Base-by-base conservation (phyloP, 2,888 invertebrate genomes). In the Furcula furcula region DNA sequence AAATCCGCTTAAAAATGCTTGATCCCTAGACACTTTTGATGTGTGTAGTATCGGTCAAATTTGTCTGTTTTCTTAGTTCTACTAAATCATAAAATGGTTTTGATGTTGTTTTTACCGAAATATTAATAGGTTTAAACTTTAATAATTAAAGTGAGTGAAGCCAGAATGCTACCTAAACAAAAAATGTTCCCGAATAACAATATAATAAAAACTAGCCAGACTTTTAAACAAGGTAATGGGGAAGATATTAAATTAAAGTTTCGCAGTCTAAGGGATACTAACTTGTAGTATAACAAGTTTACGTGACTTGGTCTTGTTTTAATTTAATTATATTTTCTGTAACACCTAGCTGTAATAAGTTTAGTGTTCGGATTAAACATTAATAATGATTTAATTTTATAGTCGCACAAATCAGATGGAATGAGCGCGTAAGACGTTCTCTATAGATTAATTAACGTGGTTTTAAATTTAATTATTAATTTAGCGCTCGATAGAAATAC, bases 201-300 rank as follows among this genome's bases (percentile, higher is more conserved):
- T n/a, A n/a, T n/a, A n/a, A n/a, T n/a, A n/a, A n/a, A n/a, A n/a
- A n/a, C n/a, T n/a, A n/a, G n/a, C n/a, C n/a, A 16, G 16, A 6
- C 16, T 3, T 4, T 6, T 16, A 6, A 3, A 3, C 16, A 16
- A 6, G 16, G 6, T 16, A 16, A 4, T 16, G 19, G 35, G 9
- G 15, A 34, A 42, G 46, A 49, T 39, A 50, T 29, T 46, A 20
- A 34, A 40, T 50, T 50, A 42, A 46, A 46, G 25, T 40, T 46
- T 6, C 34, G n/a, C 19, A 20, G 7, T 19, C 20, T 27, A 21
- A 25, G 23, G 12, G 20, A 27, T 20, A 37, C 26, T 27, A 35
- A 16, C 20, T 11, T 7, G 11, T 33, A 36, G 29, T 40, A 18
- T 20, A 46, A 37, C 37, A 21, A 26, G 29, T 30, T 46, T 36